Percentiles rank a stretch among this genome's conserved stretches.
Evolutionary conservation across 2,113 vertebrate species (phyloP).

Genomic region (Pyxicephalus adspersus): DNA sequence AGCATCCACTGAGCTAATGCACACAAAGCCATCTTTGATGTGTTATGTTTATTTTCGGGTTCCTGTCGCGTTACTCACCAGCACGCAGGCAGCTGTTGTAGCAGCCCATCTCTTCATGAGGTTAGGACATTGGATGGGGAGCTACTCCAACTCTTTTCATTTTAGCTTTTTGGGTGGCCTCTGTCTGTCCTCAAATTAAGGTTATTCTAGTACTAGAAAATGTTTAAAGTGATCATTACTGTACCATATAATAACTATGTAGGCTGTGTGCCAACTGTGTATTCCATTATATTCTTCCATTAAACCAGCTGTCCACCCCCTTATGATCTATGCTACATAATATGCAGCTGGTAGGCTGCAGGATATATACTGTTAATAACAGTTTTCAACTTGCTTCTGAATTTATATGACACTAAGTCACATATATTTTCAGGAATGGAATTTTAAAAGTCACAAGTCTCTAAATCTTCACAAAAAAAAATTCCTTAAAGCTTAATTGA

Average conservation of each 20-base stretch:
- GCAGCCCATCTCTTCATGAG: slow-evolving; percentile 41
- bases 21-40: slow-evolving; percentile 47
- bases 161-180: slow-evolving; percentile 49
- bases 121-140: slow-evolving; percentile 26
- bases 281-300: slow-evolving; percentile 19
- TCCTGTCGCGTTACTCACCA: slow-evolving; percentile 38
- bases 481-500: no score
- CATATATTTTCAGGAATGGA: no score
- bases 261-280: neutral
- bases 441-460: neutral
- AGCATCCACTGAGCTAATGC: slow-evolving; percentile 28
- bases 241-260: neutral
- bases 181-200: slow-evolving; percentile 37
- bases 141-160: neutral
- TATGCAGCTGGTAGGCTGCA: neutral
- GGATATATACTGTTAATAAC: slow-evolving; percentile 25
- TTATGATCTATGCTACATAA: slow-evolving; percentile 15
- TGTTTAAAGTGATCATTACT: slow-evolving; percentile 9
- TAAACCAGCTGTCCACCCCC: slow-evolving; percentile 23
- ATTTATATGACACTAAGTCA: no score
- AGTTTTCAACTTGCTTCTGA: neutral
- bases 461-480: no score
- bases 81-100: slow-evolving; percentile 32
- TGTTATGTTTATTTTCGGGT: slow-evolving; percentile 34
- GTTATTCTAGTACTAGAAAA: slow-evolving; percentile 1